Conservation (phyloP, 2,888 invertebrate genomes). For the Trichopoda pennipes region DNA sequence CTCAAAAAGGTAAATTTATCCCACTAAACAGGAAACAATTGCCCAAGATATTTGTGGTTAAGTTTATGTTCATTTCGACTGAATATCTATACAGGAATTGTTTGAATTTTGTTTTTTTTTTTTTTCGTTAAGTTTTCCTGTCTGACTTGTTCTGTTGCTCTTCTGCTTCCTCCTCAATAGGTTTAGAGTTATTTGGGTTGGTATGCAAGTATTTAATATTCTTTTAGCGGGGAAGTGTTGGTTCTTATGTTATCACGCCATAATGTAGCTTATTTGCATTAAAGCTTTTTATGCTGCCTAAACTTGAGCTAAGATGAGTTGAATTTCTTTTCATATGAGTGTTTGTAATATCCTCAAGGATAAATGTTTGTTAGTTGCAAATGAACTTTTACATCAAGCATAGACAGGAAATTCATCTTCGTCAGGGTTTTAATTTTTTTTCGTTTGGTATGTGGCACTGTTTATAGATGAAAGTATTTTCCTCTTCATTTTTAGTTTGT, state of each 20-base stretch:
- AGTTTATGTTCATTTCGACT: conserved; percentile 53
- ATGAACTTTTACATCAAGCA: conserved; percentile 68
- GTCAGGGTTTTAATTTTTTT: conserved; percentile 47
- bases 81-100: conserved; percentile 44
- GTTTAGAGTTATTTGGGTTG: neutral
- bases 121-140: conserved; percentile 26
- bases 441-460: neutral
- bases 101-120: neutral
- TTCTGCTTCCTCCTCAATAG: neutral
- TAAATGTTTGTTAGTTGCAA: conserved; percentile 68
- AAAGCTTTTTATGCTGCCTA: conserved; percentile 52
- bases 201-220: conserved; percentile 14
- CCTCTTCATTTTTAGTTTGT: conserved; percentile 11
- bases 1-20: conserved; percentile 57
- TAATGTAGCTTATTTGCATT: conserved; percentile 65
- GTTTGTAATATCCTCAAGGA: conserved; percentile 68
- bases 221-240: conserved; percentile 17
- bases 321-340: conserved; percentile 60
- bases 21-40: conserved; percentile 66
- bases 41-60: conserved; percentile 63
- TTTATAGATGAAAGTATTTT: conserved; percentile 13
- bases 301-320: conserved; percentile 42
- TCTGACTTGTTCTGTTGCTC: neutral
- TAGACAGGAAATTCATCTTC: conserved; percentile 69
- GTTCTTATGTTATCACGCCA: conserved; percentile 55